Evolutionary conservation across 1,140 invertebrate genomes (phyloP), one percentile per base, ranked within the genome.

Genomic region (Vanessa atalanta): DNA sequence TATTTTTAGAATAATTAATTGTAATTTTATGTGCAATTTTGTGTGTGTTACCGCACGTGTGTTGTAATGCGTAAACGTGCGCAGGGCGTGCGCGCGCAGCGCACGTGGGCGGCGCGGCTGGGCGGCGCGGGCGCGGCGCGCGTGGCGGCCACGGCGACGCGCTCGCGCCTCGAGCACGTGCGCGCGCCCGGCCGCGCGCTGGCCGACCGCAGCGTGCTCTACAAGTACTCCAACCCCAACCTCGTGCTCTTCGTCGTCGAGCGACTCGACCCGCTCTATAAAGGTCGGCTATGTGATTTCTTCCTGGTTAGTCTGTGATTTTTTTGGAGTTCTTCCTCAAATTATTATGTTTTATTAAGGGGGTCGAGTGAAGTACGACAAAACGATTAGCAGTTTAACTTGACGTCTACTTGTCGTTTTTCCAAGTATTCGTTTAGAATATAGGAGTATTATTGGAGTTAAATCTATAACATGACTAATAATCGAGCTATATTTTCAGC

Each of bases 221-320:
- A 99, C 93, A 99, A 99, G 90, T 99, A 99, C 90, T 95, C 98
- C 63, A 99, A 99, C 95, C 99, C 99, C 26, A 99, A 99, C 94
- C 93, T 99, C 72, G 95, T 99, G 57, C 97, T 97, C 31, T 94
- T 99, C 77, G 94, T 97, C 11, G 96, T 97, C 0, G 95, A 98
- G 89, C 96, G 96, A 60, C 94, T 95, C 53, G 97, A 98, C 91
- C 94, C 94, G 65, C 88, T 95, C 60, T 95, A 97, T 83, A 97
- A 97, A 94, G 94, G 96, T 96, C 93, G 14, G 37, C 15, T 26
- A 9, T 47, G 43, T 15, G 1, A 2, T 53, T 16, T 53, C 14
- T 16, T 15, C 2, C 15, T 53, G n/a, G 7, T 51, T 11, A 51
- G 1, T 14, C 47, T 8, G 47, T 47, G 26, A 31, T 2, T 31